These are phyloP conservation scores for Caenorhabditis virilis DNA, from an alignment of 2,888 invertebrate species.

Conservation along the genomic window DNA sequence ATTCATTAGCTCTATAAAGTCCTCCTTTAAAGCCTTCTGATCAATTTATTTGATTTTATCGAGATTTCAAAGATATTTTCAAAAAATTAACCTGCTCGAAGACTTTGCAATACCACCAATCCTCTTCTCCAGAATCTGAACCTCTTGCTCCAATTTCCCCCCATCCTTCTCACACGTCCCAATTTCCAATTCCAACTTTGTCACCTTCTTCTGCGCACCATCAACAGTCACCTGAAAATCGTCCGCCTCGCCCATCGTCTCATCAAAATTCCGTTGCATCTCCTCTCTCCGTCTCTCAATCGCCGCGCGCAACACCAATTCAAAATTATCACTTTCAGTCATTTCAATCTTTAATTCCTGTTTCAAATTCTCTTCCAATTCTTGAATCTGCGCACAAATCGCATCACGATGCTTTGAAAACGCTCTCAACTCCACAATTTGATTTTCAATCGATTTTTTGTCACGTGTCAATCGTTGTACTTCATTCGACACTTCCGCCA, in stretches of 20 bases:
- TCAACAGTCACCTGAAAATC: conserved; percentile 9
- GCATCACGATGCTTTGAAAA: conserved; percentile 1
- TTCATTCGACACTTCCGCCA: conserved; percentile 5
- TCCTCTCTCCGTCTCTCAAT: neutral
- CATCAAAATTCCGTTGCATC: neutral
- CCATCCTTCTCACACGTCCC: conserved; percentile 4
- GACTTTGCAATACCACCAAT: too few species aligned
- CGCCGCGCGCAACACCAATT: neutral
- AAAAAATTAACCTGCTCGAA: too few species aligned
- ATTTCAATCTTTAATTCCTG: neutral
- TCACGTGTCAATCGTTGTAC: conserved; percentile 5
- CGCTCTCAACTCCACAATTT: conserved; percentile 1
- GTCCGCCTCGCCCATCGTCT: neutral
- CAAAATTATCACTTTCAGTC: neutral
- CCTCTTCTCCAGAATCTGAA: conserved; percentile 14
- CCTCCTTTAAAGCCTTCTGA: too few species aligned
- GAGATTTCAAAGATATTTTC: too few species aligned
- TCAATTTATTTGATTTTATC: too few species aligned
- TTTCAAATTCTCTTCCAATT: neutral
- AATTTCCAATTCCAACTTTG: conserved; percentile 22
- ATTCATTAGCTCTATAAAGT: too few species aligned
- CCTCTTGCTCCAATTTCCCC: conserved; percentile 14
- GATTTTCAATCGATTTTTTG: conserved; percentile 3
- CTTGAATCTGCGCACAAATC: neutral
- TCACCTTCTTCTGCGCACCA: conserved; percentile 19